Evolutionary conservation across 2,888 invertebrate genomes (phyloP).

Genomic region (Drosophila anceps): DNA sequence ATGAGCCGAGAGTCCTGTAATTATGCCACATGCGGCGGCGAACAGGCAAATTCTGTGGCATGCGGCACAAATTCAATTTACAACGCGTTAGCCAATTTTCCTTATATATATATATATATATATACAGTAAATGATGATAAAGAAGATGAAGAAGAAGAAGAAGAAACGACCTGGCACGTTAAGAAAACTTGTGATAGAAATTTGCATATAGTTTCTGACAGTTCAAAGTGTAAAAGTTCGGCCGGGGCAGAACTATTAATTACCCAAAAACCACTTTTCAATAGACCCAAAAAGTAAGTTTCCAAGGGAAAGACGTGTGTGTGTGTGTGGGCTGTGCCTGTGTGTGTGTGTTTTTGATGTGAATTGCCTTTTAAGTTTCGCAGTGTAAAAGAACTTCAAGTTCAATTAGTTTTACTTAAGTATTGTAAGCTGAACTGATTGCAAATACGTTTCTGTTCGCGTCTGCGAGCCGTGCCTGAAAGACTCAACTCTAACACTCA

Average conservation of each 20-base stretch:
- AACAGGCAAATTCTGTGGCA: constrained; percentile 29
- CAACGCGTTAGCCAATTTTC: constrained; percentile 29
- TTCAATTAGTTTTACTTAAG: constrained; percentile 31
- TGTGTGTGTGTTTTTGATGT: background rate
- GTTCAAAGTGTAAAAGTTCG: constrained; percentile 72
- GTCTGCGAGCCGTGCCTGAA: background rate
- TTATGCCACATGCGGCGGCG: constrained; percentile 73
- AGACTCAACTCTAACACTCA: background rate
- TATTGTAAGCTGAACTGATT: background rate
- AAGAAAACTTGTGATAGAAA: constrained; percentile 65
- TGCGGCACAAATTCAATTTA: constrained; percentile 69
- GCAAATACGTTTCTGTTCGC: background rate
- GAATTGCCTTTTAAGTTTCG: constrained; percentile 6
- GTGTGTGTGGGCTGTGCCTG: background rate
- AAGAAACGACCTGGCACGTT: constrained; percentile 14
- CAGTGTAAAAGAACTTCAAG: constrained; percentile 28
- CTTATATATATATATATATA: constrained; percentile 9
- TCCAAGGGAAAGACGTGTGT: background rate
- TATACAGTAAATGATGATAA: too few relatives aligned
- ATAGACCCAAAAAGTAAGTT: constrained; percentile 21
- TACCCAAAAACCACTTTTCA: constrained; percentile 56
- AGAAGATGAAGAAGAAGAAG: constrained; percentile 41
- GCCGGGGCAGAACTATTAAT: constrained; percentile 65
- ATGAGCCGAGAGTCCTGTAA: constrained; percentile 56
- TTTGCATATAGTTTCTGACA: constrained; percentile 73